These are phyloP conservation scores for Hassar affinis DNA, from an alignment of 2,113 vertebrate genomes.

Conservation along the genomic window DNA sequence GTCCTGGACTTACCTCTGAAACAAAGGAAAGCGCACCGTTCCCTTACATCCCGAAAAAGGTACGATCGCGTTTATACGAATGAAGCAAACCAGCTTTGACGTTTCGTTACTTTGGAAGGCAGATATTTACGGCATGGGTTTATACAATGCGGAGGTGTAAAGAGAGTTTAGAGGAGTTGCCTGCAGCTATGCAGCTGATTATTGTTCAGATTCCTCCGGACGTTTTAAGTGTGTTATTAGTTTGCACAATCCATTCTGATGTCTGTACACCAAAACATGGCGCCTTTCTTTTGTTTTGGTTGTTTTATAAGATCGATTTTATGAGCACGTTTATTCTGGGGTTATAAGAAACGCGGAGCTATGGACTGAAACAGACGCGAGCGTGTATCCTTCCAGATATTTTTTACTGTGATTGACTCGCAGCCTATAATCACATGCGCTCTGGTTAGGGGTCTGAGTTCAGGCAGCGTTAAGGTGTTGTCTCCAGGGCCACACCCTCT, in stretches of 20 bases:
- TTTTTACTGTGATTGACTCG: neutral
- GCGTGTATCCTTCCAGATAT: neutral
- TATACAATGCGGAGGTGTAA: neutral
- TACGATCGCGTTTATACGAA: constrained; percentile 43
- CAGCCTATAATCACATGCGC: neutral
- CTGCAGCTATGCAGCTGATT: neutral
- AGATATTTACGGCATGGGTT: neutral
- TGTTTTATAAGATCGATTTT: neutral
- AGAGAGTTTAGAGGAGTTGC: neutral
- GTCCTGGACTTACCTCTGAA: constrained; percentile 63
- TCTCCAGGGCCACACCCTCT: constrained; percentile 42
- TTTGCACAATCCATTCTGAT: neutral
- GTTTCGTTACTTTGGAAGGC: neutral
- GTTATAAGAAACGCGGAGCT: neutral
- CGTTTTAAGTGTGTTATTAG: neutral
- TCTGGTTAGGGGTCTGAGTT: neutral
- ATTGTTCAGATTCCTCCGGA: neutral
- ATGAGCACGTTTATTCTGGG: neutral
- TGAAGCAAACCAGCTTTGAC: neutral
- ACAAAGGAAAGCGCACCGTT: constrained; percentile 64
- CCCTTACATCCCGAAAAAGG: constrained; percentile 67
- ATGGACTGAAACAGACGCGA: neutral
- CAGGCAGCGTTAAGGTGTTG: constrained; percentile 19
- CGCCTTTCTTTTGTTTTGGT: neutral
- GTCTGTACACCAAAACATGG: neutral